Evolutionary conservation across 2,113 vertebrate species (phyloP).

Genomic region (Machaerirhynchus nigripectus): DNA sequence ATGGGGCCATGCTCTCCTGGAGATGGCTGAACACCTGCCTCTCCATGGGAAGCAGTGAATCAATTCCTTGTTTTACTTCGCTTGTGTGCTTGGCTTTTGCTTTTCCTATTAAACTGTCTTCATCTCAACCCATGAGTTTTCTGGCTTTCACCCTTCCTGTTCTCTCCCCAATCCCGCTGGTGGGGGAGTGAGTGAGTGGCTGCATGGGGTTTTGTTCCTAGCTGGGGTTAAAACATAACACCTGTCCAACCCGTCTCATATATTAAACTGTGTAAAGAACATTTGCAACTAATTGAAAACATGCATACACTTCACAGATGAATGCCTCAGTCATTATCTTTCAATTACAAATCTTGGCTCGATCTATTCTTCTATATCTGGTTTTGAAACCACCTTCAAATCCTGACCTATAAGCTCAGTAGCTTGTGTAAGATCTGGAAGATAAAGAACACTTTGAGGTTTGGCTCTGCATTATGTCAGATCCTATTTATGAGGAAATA

Average conservation of each 20-base stretch:
- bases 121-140: not conserved
- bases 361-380: not conserved
- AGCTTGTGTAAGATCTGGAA: not conserved
- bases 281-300: constrained; percentile 29
- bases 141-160: not conserved
- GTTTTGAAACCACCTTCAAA: not conserved
- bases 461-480: not conserved
- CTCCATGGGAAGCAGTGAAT: not conserved
- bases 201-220: not conserved
- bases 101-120: not conserved
- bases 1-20: not conserved
- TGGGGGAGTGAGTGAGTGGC: not conserved
- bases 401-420: not conserved
- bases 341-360: constrained; percentile 1
- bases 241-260: not conserved
- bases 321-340: constrained; percentile 14
- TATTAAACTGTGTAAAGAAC: not conserved
- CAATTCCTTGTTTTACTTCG: not conserved
- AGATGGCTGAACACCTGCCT: not conserved
- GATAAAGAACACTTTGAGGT: not conserved
- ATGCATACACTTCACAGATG: not conserved
- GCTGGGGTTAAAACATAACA: not conserved
- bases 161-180: fast-evolving
- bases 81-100: not conserved
- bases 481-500: not conserved